Evolutionary conservation across 1,140 invertebrate species (phyloP), one percentile per base, ranked within the genome.

Genomic region (Papilio xuthus): DNA sequence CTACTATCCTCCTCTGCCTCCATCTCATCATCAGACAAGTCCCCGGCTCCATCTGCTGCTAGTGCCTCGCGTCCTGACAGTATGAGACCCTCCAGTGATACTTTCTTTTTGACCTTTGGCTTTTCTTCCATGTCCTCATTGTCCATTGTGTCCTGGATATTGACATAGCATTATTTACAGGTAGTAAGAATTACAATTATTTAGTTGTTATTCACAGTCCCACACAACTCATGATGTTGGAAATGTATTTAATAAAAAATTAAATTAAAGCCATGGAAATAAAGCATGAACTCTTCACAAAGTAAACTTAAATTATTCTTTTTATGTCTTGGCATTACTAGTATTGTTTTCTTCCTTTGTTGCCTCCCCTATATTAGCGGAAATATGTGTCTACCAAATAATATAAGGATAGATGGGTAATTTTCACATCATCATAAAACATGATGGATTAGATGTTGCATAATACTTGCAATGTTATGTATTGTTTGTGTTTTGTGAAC

Each of bases 11-110:
- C 92, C 18, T 92, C 93, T 42, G 95, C 94, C 47, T 94, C 94
- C 73, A 91, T 94, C 75, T 96, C 96, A 60, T 97, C 96, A 18
- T 96, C 97, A 20, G 96, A 96, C 84, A 97, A 94, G 85, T 97
- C 97, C 87, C 97, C 96, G 73, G 92, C 89, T 3, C 93, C 96
- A 93, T 97, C 97, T 13, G 97, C 97, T 80, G 96, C 96, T 9
- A 97, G 89, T 2, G 97, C 97, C 89, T 97, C 97, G 76, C 97
- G 94, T 44, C 97, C 97, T 87, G 96, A 97, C 44, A 98, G 94
- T 77, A 98, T 96, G 76, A 96, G 77, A 12, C 93, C 93, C 79
- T 94, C 94, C 8, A 94, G 72, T 7, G 89, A 87, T 37, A 88
- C 84, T 80, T 92, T 92, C 83, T 92, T 92, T 83, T 90, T 91